Conservation (phyloP, 2,113 vertebrate species). For the Leptobrachium ailaonicum region DNA sequence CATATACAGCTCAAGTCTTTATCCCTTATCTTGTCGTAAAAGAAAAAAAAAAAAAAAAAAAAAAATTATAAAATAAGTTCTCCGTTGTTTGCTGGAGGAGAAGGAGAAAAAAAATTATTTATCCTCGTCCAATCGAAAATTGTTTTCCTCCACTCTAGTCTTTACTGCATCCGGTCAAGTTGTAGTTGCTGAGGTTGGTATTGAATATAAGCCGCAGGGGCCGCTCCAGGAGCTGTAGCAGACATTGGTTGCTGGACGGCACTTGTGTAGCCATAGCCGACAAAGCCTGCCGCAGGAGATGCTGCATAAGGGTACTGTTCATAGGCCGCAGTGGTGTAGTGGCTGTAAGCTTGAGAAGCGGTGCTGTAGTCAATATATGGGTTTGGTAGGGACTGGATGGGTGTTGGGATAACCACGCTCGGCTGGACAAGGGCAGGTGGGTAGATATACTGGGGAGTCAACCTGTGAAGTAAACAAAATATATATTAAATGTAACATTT, state of each 20-base stretch:
- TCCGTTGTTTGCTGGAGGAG: too few species aligned
- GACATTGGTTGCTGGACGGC: conserved; percentile 69
- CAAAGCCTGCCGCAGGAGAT: conserved; percentile 76
- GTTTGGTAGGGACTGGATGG: conserved; percentile 76
- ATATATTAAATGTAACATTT: conserved; percentile 5
- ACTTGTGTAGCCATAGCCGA: conserved; percentile 81
- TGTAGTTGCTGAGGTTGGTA: conserved; percentile 88
- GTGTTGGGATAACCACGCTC: conserved; percentile 84
- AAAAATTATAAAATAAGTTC: too few species aligned
- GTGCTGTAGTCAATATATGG: conserved; percentile 87
- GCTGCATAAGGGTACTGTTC: conserved; percentile 91
- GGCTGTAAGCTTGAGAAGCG: conserved; percentile 77
- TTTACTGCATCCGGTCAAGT: conserved; percentile 88
- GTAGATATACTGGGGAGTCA: conserved; percentile 87
- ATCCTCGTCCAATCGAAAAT: background rate
- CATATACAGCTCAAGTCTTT: conserved; percentile 58
- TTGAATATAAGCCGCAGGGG: conserved; percentile 78
- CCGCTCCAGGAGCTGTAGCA: conserved; percentile 59
- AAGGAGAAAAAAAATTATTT: too few species aligned
- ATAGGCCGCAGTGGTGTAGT: conserved; percentile 84
- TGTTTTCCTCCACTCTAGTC: background rate
- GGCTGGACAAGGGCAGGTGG: conserved; percentile 87
- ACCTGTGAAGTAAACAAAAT: conserved; percentile 64
- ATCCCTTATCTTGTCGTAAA: conserved; percentile 30
- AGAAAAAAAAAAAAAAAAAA: too few species aligned